Base-by-base conservation (phyloP, 1,140 invertebrate species). In the Pantala flavescens region DNA sequence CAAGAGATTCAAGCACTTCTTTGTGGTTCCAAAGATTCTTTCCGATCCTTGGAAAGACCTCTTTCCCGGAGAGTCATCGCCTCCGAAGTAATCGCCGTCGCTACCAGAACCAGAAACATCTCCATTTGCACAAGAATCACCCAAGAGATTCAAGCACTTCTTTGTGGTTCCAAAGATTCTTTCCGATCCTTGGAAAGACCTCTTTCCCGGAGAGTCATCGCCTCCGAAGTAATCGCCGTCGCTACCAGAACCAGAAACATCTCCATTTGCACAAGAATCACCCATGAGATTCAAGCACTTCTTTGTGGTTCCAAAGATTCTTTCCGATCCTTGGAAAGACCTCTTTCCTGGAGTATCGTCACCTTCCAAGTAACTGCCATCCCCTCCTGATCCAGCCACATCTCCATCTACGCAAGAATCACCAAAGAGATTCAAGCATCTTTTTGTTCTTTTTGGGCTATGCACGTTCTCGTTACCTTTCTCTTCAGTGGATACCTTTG, bases 311-410 rank as follows among this genome's bases (percentile, higher is more conserved):
- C 16, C 19, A 24, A 42, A 9, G 36, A 0, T 7, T n/a, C 19
- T 23, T 42, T 42, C 0, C n/a, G 5, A n/a, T 7, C 7, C 24
- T 2, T 73, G 36, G 12, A 49, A 21, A 9, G 72, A 42, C 23
- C 73, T 74, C 49, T 75, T 75, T 1, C 75, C 75, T 23, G 75
- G 75, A 70, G 7, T 74, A 19, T 74, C 43, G 23, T 43, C 72
- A 63, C 71, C 16, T 11, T 12, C 43, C 3, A 63, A 28, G 73
- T 74, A 75, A 24, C n/a, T 19, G 55, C 49, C 28, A 21, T 49
- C 23, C 0, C 42, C 42, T 24, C 43, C 36, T 14, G 71, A 43
- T 24, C 73, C 73, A 36, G 43, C 2, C 7, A 49, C 42, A 36
- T 74, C 23, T 7, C 24, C 73, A 71, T 75, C 75, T 0, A 73